Conservation (phyloP, 2,113 vertebrate genomes). For the Meriones unguiculatus region DNA sequence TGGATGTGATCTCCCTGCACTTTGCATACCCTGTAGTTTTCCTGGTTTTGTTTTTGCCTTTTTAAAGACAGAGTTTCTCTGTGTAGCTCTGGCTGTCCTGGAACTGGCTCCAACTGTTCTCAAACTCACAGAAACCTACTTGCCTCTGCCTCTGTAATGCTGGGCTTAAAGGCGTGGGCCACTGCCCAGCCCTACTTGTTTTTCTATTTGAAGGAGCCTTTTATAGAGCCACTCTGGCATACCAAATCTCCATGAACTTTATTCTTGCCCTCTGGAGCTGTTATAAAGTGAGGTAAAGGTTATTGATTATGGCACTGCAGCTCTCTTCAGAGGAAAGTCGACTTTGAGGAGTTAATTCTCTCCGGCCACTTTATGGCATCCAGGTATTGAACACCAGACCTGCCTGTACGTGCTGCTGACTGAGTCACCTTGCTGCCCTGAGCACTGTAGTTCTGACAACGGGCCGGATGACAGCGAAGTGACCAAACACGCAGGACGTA, state of each 20-base stretch:
- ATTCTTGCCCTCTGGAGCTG: neutral
- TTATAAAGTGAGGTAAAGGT: too few species aligned
- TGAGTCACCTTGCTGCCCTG: neutral
- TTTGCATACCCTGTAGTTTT: neutral
- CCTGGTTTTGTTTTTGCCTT: neutral
- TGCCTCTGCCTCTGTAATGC: neutral
- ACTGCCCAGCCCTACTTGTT: neutral
- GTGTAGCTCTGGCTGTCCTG: neutral
- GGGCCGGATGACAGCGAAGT: neutral
- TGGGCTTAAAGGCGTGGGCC: neutral
- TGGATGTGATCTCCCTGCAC: neutral
- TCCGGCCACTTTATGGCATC: neutral
- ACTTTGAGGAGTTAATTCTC: too few species aligned
- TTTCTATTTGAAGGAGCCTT: neutral
- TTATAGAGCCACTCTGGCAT: too few species aligned
- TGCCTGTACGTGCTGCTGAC: neutral
- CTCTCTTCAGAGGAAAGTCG: neutral
- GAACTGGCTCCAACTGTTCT: neutral
- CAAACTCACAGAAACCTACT: neutral
- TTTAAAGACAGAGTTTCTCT: neutral
- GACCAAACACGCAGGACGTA: neutral
- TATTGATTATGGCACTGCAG: neutral
- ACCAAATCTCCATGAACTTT: neutral
- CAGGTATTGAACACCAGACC: neutral
- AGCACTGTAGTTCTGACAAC: neutral